Conservation (phyloP, 2,113 vertebrate genomes). For the Anarrhichthys ocellatus region DNA sequence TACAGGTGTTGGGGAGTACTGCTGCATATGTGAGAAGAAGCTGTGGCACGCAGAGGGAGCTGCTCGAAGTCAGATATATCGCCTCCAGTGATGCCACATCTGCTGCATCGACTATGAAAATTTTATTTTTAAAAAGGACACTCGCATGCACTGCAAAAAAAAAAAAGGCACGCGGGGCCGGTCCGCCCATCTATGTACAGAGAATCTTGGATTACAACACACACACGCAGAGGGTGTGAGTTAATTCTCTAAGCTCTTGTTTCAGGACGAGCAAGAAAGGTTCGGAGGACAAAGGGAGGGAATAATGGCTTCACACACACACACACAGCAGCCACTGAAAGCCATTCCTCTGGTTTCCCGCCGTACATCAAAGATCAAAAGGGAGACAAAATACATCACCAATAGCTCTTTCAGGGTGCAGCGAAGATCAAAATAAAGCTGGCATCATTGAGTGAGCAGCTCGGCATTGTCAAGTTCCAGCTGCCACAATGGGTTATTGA, state of each 20-base stretch:
- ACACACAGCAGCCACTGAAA: slow-evolving; percentile 1
- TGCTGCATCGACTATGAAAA: not conserved
- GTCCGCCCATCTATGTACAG: not conserved
- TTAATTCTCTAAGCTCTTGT: not conserved
- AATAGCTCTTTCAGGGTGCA: not conserved
- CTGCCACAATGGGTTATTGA: not conserved
- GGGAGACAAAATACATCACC: not conserved
- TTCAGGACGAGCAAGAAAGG: not conserved
- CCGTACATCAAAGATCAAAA: slow-evolving; percentile 22
- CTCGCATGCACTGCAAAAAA: not conserved
- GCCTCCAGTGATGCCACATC: not conserved
- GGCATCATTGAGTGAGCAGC: not conserved
- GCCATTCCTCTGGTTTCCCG: not conserved
- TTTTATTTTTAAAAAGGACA: no score
- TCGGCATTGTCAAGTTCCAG: not conserved
- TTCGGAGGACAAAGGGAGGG: not conserved
- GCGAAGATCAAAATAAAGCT: not conserved
- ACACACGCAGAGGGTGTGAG: not conserved
- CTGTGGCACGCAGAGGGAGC: not conserved
- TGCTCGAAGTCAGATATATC: not conserved
- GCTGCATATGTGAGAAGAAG: not conserved
- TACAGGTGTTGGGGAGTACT: not conserved
- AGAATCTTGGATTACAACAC: not conserved
- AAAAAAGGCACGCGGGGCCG: not conserved
- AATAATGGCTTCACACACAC: slow-evolving; percentile 27